Percentiles rank a stretch among this genome's conserved stretches.
phyloP scores from a whole-genome alignment of 2,797 vertebrate species.

The Rhinophrynus dorsalis region DNA sequence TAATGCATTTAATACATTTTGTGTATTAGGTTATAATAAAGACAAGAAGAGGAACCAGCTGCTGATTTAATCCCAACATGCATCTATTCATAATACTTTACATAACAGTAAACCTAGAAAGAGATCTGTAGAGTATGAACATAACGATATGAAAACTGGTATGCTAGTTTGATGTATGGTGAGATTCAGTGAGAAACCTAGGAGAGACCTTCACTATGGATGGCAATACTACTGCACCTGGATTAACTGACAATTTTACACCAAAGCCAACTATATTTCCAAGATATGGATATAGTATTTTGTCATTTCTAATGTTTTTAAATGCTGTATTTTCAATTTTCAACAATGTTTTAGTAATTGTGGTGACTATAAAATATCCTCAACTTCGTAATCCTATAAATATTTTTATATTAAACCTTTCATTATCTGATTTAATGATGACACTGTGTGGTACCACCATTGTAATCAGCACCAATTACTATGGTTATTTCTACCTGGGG shows the following conservation, averaged over 20 bases:
- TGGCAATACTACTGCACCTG: conserved; percentile 12
- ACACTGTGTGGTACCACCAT: conserved; percentile 63
- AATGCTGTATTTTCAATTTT: conserved; percentile 64
- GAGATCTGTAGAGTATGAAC: neutral
- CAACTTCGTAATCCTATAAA: conserved; percentile 60
- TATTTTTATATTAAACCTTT: conserved; percentile 63
- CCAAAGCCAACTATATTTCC: conserved; percentile 60
- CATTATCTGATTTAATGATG: conserved; percentile 70
- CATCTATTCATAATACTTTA: conserved; percentile 13
- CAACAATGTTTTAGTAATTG: conserved; percentile 67
- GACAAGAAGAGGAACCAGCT: neutral
- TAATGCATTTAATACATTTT: neutral
- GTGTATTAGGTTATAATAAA: neutral
- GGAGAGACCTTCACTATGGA: conserved; percentile 36
- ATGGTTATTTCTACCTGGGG: conserved; percentile 69
- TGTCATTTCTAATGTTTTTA: conserved; percentile 71
- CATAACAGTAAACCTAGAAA: conserved; percentile 23
- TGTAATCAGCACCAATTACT: conserved; percentile 69
- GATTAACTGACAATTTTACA: conserved; percentile 34
- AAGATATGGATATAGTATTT: conserved; percentile 64
- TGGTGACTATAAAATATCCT: conserved; percentile 56
- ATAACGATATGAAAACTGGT: neutral
- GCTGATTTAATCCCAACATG: conserved; percentile 32
- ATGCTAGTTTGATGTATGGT: neutral
- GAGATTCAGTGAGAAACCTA: neutral